Percentiles rank a stretch among this genome's conserved stretches.
These are phyloP conservation scores for Drosophila obscura DNA, from an alignment of 1,140 invertebrate species.

Conservation along the genomic window DNA sequence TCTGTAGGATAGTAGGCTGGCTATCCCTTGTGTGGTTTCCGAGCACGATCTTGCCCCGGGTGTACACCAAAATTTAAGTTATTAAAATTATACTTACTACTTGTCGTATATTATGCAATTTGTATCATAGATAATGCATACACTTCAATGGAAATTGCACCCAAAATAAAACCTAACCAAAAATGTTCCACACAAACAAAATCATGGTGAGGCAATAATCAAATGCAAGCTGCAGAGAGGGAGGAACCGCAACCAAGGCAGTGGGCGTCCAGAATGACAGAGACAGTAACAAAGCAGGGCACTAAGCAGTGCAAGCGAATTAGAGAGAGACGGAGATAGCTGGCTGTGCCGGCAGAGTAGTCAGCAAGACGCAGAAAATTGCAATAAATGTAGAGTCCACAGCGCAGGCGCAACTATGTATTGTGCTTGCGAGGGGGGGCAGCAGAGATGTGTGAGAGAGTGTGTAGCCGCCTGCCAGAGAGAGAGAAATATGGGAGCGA, in stretches of 20 bases:
- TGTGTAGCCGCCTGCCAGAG: neutral
- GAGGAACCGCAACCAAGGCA: conserved; percentile 14
- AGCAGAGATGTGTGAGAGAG: conserved; percentile 1
- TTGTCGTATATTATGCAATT: conserved; percentile 24
- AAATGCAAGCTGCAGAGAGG: neutral
- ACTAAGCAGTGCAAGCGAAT: neutral
- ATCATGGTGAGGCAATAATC: neutral
- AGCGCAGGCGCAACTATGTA: conserved; percentile 42
- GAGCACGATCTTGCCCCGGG: too few relatives aligned
- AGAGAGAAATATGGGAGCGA: conserved; percentile 2
- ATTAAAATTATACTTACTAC: neutral
- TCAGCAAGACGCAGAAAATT: conserved; percentile 3
- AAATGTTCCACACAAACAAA: conserved; percentile 22
- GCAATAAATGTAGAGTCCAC: conserved; percentile 14
- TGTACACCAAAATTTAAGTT: conserved; percentile 19
- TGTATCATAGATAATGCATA: conserved; percentile 28
- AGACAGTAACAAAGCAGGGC: neutral
- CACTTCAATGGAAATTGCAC: conserved; percentile 13
- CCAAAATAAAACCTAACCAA: conserved; percentile 44
- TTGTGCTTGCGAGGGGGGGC: conserved; percentile 2
- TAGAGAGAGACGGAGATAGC: neutral
- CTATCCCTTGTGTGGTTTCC: too few relatives aligned
- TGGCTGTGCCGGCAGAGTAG: neutral
- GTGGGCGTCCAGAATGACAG: conserved; percentile 1
- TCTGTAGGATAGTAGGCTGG: too few relatives aligned